These are phyloP conservation scores for Lipotes vexillifer DNA, from an alignment of 2,113 vertebrate genomes.

Conservation along the genomic window DNA sequence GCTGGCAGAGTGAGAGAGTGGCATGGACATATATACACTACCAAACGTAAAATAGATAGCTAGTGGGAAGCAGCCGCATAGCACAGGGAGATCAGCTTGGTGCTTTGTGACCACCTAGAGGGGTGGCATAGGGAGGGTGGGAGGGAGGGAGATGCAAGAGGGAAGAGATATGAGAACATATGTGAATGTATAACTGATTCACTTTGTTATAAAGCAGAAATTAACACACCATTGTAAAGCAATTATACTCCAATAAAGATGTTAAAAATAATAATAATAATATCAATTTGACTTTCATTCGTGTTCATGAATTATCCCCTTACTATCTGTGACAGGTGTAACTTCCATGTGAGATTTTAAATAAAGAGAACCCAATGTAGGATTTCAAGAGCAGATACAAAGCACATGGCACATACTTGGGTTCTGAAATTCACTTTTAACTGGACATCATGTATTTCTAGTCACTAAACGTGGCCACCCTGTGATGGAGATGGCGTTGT, in stretches of 20 bases:
- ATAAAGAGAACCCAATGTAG: background rate
- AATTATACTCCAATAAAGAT: too few relatives aligned
- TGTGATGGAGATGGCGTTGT: background rate
- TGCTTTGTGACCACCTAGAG: too few relatives aligned
- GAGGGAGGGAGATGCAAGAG: too few relatives aligned
- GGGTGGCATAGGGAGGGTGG: too few relatives aligned
- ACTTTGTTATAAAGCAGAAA: too few relatives aligned
- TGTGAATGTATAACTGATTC: too few relatives aligned
- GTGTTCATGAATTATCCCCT: background rate
- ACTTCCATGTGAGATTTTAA: background rate
- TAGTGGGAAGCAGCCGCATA: too few relatives aligned
- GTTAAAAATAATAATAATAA: background rate
- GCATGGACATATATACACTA: too few relatives aligned
- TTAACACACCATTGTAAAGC: too few relatives aligned
- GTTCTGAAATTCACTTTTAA: constrained; percentile 21
- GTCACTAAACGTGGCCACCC: background rate
- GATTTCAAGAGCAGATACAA: background rate
- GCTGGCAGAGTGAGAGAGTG: background rate
- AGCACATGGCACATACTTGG: background rate
- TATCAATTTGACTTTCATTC: background rate
- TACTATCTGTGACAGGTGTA: background rate
- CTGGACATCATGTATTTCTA: background rate
- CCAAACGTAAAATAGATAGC: too few relatives aligned
- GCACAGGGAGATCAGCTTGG: too few relatives aligned
- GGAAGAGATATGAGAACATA: too few relatives aligned